A percentile compares a stretch with the other conserved stretches of the same genome.
Evolutionary conservation across 1,140 invertebrate genomes (phyloP).

Genomic region (Drosophila kanapiae): DNA sequence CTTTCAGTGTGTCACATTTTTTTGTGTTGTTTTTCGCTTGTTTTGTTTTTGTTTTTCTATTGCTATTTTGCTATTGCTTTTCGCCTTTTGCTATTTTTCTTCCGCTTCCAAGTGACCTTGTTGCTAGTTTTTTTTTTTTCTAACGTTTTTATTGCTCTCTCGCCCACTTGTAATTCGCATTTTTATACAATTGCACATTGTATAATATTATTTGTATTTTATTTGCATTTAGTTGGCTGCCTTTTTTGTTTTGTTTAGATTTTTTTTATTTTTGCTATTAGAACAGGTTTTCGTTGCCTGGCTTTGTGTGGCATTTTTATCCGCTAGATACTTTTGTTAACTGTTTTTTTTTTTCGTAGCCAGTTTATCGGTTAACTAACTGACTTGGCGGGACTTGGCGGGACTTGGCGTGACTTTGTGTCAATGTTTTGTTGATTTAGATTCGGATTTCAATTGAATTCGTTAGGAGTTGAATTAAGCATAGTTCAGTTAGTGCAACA

Average conservation of each 20-base stretch:
- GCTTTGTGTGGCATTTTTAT: slow-evolving; percentile 42
- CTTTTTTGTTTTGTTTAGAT: slow-evolving; percentile 21
- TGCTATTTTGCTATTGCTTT: slow-evolving; percentile 41
- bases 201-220: slow-evolving; percentile 64
- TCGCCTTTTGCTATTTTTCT: slow-evolving; percentile 71
- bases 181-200: slow-evolving; percentile 73
- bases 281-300: slow-evolving; percentile 37
- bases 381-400: slow-evolving; percentile 24
- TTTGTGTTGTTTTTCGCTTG: slow-evolving; percentile 23
- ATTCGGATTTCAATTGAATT: slow-evolving; percentile 29
- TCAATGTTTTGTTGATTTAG: slow-evolving; percentile 36
- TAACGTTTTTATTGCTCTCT: slow-evolving; percentile 47
- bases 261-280: slow-evolving; percentile 21
- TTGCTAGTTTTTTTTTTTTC: slow-evolving; percentile 57
- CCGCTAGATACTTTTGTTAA: slow-evolving; percentile 66
- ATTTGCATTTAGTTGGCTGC: slow-evolving; percentile 35
- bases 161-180: slow-evolving; percentile 80
- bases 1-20: slow-evolving; percentile 79
- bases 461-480: slow-evolving; percentile 17
- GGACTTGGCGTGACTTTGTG: slow-evolving; percentile 50
- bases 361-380: slow-evolving; percentile 39
- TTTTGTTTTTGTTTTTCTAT: slow-evolving; percentile 64
- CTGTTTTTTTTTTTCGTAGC: slow-evolving; percentile 48
- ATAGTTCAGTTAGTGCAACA: slow-evolving; percentile 38
- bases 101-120: slow-evolving; percentile 80